These are phyloP conservation scores for Neogobius melanostomus DNA, from an alignment of 2,113 vertebrate species.

Conservation along the genomic window DNA sequence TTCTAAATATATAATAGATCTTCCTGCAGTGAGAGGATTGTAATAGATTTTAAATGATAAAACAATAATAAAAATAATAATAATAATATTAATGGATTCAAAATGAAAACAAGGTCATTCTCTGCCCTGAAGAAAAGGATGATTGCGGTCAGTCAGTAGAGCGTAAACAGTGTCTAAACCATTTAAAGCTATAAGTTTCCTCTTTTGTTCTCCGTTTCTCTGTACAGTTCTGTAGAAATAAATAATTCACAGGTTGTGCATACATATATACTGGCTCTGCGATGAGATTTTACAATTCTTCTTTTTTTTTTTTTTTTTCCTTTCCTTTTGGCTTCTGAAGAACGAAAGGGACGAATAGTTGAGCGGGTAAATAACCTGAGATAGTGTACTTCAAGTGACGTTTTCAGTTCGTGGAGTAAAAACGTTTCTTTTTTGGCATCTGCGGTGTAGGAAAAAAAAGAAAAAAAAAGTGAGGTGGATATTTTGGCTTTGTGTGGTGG, in stretches of 20 bases:
- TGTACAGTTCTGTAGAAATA: slow-evolving; percentile 79
- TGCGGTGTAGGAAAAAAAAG: slow-evolving; percentile 68
- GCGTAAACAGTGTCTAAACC: slow-evolving; percentile 78
- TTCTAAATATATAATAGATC: slow-evolving; percentile 71
- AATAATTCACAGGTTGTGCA: slow-evolving; percentile 82
- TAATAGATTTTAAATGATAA: slow-evolving; percentile 65
- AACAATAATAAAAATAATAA: slow-evolving; percentile 68
- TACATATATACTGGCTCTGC: slow-evolving; percentile 76
- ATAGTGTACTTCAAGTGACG: slow-evolving; percentile 79
- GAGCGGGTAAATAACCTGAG: slow-evolving; percentile 78
- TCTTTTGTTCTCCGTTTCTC: slow-evolving; percentile 71
- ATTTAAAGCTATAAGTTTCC: slow-evolving; percentile 61
- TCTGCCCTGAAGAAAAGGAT: slow-evolving; percentile 60
- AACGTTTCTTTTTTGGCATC: slow-evolving; percentile 75
- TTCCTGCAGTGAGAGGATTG: slow-evolving; percentile 60
- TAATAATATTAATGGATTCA: slow-evolving; percentile 63
- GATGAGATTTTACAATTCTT: slow-evolving; percentile 23
- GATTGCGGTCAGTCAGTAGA: slow-evolving; percentile 74
- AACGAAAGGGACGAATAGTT: slow-evolving; percentile 69
- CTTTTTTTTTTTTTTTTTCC: slow-evolving; percentile 21
- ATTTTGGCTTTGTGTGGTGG: slow-evolving; percentile 80
- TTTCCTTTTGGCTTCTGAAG: slow-evolving; percentile 72
- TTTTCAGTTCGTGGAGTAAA: slow-evolving; percentile 63
- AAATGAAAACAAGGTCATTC: slow-evolving; percentile 31
- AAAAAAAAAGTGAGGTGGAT: slow-evolving; percentile 78